These are phyloP conservation scores for Phenacoccus solenopsis DNA, from an alignment of 1,140 invertebrate species.

Conservation along the genomic window DNA sequence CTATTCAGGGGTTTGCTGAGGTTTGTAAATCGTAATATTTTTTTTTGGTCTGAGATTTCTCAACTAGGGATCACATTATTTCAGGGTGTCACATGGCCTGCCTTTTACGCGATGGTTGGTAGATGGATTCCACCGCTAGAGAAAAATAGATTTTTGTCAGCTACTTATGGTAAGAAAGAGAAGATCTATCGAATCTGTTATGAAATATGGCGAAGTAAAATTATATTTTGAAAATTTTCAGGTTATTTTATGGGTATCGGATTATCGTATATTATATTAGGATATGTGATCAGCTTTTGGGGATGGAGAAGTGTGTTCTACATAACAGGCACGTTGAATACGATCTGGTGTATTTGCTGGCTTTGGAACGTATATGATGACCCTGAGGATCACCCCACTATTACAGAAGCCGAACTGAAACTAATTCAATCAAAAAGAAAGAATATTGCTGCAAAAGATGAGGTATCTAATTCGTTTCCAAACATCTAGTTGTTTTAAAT, in stretches of 20 bases:
- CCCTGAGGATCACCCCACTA: slow-evolving; percentile 65
- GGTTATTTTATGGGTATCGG: slow-evolving; percentile 53
- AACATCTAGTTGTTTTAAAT: too few relatives aligned
- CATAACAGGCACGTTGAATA: slow-evolving; percentile 44
- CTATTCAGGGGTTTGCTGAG: slow-evolving; percentile 58
- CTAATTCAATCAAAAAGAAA: slow-evolving; percentile 35
- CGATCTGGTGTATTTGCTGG: slow-evolving; percentile 70
- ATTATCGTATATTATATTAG: slow-evolving; percentile 53
- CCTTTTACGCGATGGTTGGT: slow-evolving; percentile 68
- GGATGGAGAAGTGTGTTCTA: slow-evolving; percentile 70
- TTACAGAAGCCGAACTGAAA: slow-evolving; percentile 49
- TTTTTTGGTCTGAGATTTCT: too few relatives aligned
- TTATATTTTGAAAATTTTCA: background rate
- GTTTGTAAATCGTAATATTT: too few relatives aligned
- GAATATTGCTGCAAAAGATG: background rate
- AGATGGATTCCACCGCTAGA: slow-evolving; percentile 73
- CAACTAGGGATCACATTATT: background rate
- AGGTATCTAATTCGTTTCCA: background rate
- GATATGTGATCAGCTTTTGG: slow-evolving; percentile 44
- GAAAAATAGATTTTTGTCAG: slow-evolving; percentile 55
- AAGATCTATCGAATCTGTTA: background rate
- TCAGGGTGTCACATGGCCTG: slow-evolving; percentile 53
- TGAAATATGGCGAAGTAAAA: background rate
- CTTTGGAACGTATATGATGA: slow-evolving; percentile 55
- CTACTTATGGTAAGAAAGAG: slow-evolving; percentile 42